Percentiles rank a stretch among this genome's conserved stretches.
Evolutionary conservation across 1,140 invertebrate genomes (phyloP).

Genomic region (Portunus trituberculatus): DNA sequence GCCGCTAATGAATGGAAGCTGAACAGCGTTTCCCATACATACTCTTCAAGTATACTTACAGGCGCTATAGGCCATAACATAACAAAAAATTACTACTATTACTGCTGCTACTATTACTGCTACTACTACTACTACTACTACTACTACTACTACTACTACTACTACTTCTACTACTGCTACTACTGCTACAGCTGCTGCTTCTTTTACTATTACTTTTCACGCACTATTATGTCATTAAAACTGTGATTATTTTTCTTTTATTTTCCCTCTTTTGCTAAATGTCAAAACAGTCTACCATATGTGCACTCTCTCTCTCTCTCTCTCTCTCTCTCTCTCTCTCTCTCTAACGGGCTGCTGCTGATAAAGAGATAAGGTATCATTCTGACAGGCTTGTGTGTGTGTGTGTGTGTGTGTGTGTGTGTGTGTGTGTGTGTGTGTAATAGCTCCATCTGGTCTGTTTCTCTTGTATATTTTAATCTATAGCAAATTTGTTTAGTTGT

Average conservation of each 20-base stretch:
- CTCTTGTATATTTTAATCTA: too few relatives aligned
- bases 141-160: neutral
- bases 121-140: neutral
- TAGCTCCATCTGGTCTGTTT: too few relatives aligned
- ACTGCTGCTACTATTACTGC: neutral
- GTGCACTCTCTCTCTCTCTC: neutral
- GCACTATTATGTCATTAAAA: neutral
- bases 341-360: neutral
- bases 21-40: too few relatives aligned
- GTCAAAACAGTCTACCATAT: neutral
- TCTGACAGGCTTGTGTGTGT: neutral
- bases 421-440: too few relatives aligned
- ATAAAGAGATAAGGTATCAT: neutral
- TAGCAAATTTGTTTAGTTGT: too few relatives aligned
- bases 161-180: neutral
- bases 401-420: neutral
- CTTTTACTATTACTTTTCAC: neutral
- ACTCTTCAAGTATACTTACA: too few relatives aligned
- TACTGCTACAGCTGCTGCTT: neutral
- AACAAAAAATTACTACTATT: too few relatives aligned
- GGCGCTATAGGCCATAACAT: too few relatives aligned
- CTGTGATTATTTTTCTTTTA: neutral
- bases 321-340: conserved; percentile 15
- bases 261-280: neutral
- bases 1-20: too few relatives aligned